A percentile compares a stretch with the other conserved stretches of the same genome.
These are phyloP conservation scores for Crambe crambe DNA, from an alignment of 37 sponge, comb jelly and placozoan species.

Conservation along the genomic window DNA sequence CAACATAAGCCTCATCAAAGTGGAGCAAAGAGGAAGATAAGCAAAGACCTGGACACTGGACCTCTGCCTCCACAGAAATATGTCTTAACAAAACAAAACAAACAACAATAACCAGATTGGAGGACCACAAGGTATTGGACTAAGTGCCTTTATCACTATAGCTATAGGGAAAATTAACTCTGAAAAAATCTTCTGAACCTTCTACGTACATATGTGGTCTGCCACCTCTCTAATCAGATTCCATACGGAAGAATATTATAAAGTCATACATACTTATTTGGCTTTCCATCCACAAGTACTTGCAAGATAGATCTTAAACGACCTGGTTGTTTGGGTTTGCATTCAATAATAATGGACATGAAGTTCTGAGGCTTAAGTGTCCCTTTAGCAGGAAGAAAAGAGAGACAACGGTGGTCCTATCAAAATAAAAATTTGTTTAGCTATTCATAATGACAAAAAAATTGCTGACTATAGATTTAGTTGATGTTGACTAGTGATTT, in stretches of 20 bases:
- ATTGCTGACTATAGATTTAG: no score
- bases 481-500: no score
- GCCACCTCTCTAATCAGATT: no score
- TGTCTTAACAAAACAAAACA: slow-evolving; percentile 24
- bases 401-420: slow-evolving; percentile 23
- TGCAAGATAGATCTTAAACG: slow-evolving; percentile 34
- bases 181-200: neutral
- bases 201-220: no score
- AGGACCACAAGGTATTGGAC: neutral
- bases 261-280: neutral
- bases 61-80: slow-evolving; percentile 59
- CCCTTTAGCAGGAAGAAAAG: slow-evolving; percentile 16
- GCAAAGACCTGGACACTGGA: slow-evolving; percentile 59
- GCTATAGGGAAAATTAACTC: neutral
- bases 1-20: slow-evolving; percentile 39
- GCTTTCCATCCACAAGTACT: slow-evolving; percentile 9
- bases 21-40: slow-evolving; percentile 52
- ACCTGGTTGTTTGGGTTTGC: slow-evolving; percentile 33
- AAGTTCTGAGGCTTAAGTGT: neutral
- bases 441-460: no score
- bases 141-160: neutral
- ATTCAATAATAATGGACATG: slow-evolving; percentile 31
- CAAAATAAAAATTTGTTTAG: neutral
- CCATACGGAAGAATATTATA: no score
- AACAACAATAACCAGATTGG: neutral